Conservation (phyloP, 2,888 invertebrate genomes). For the Trissolcus brochymenae region DNA sequence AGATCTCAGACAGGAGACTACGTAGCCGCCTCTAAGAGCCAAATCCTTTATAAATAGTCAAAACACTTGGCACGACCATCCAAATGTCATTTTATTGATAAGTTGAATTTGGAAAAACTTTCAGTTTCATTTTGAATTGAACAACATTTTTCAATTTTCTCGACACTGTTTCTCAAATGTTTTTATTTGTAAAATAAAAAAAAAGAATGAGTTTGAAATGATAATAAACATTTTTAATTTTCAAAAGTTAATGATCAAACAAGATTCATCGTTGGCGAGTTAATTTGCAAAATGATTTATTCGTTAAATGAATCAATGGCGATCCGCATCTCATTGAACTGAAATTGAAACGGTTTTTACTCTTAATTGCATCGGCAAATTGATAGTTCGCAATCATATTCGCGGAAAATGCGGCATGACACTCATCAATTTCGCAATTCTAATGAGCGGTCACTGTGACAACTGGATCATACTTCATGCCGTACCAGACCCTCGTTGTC, state of each 20-base stretch:
- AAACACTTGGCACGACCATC: conserved; percentile 19
- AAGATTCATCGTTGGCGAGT: too few relatives aligned
- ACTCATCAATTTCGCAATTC: conserved; percentile 20
- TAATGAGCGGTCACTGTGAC: conserved; percentile 24
- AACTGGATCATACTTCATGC: conserved; percentile 22
- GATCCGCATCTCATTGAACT: too few relatives aligned
- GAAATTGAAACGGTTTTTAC: conserved; percentile 2
- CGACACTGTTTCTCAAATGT: too few relatives aligned
- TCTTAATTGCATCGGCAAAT: background rate
- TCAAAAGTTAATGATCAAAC: too few relatives aligned
- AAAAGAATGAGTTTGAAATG: too few relatives aligned
- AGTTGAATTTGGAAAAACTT: too few relatives aligned
- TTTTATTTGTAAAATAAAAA: too few relatives aligned
- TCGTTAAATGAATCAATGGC: too few relatives aligned
- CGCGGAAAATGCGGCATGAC: background rate
- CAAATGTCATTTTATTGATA: conserved; percentile 13
- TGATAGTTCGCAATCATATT: conserved; percentile 6
- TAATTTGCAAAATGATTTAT: too few relatives aligned
- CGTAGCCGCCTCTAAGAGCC: conserved; percentile 19
- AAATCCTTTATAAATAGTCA: conserved; percentile 45
- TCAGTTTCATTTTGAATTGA: too few relatives aligned
- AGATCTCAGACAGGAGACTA: conserved; percentile 28
- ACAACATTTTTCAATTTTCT: too few relatives aligned
- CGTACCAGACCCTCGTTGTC: conserved; percentile 9
- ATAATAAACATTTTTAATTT: too few relatives aligned